phyloP scores from a whole-genome alignment of 2,113 vertebrate genomes.

The Vicugna pacos region DNA sequence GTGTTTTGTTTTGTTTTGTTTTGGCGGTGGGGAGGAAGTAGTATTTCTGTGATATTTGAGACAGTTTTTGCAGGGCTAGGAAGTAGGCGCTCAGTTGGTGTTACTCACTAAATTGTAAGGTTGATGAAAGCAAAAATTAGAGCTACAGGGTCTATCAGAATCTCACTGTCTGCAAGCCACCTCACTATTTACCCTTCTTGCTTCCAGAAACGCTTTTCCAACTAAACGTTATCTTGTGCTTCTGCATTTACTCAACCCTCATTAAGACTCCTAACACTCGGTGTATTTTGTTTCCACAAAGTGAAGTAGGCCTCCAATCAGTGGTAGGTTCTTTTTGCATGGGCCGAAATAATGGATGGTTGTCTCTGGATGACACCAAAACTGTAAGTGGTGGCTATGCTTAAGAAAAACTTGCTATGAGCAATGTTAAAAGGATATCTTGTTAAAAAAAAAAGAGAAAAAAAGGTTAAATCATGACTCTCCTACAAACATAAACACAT shows the following conservation, averaged over 20 bases:
- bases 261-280: not conserved
- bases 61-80: not conserved
- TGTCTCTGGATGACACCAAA: not conserved
- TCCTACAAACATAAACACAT: not conserved
- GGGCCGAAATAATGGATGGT: not conserved
- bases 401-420: not conserved
- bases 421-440: not conserved
- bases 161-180: not conserved
- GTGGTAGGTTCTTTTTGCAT: rapidly evolving
- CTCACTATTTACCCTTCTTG: not conserved
- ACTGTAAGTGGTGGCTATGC: not conserved
- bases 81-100: not conserved
- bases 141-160: not conserved
- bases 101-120: too few relatives aligned
- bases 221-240: not conserved
- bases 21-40: not conserved
- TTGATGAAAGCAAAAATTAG: not conserved
- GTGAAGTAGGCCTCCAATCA: not conserved
- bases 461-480: not conserved
- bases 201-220: not conserved
- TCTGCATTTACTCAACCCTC: not conserved
- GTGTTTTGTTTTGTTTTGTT: not conserved
- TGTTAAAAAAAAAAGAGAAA: not conserved
- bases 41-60: not conserved
- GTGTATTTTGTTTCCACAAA: not conserved